Percentiles rank a stretch among this genome's conserved stretches.
Evolutionary conservation across 2,113 vertebrate species (phyloP).

Genomic region (Oxygymnocypris stewartii): DNA sequence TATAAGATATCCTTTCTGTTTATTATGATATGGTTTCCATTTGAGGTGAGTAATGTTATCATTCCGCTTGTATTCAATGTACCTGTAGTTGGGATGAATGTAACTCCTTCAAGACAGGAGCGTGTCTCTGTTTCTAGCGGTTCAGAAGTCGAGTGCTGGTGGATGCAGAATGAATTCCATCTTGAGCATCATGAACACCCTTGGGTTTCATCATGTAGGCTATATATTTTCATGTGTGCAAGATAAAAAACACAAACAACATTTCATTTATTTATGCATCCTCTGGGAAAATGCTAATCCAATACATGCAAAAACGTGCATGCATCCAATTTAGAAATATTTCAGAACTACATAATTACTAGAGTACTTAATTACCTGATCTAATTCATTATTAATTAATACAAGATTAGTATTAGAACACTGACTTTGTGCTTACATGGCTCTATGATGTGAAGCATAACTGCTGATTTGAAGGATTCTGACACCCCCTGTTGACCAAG

Average conservation of each 20-base stretch:
- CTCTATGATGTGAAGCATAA: background rate
- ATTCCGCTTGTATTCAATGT: background rate
- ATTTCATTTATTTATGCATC: background rate
- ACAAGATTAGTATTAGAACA: background rate
- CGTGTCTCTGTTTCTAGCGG: background rate
- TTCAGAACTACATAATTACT: background rate
- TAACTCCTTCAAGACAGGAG: background rate
- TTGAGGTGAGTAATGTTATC: background rate
- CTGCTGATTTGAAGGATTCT: background rate
- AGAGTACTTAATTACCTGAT: no score
- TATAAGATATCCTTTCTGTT: background rate
- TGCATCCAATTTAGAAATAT: background rate
- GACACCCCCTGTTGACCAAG: background rate
- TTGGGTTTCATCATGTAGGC: background rate
- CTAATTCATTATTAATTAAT: background rate
- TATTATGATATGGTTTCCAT: background rate
- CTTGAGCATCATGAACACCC: background rate
- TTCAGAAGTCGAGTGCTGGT: background rate
- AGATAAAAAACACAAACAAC: background rate
- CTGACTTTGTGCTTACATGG: background rate
- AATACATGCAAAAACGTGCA: background rate
- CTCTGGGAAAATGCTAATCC: background rate
- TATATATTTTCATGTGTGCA: background rate
- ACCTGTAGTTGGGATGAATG: background rate
- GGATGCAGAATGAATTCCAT: background rate